Percentiles rank a stretch among this genome's conserved stretches.
phyloP scores from a whole-genome alignment of 2,797 vertebrate genomes.

The Argyrosomus regius region DNA sequence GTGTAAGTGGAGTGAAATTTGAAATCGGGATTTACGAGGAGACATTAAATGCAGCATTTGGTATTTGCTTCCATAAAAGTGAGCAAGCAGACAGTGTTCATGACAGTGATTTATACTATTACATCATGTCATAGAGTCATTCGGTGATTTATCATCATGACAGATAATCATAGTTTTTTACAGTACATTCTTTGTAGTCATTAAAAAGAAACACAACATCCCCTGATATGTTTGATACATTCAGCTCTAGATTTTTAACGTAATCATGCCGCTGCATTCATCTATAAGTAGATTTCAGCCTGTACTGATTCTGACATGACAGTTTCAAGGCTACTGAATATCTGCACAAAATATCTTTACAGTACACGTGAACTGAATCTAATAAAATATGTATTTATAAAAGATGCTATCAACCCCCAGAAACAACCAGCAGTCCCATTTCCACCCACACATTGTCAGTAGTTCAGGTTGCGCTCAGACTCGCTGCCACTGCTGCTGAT shows the following conservation, averaged over 20 bases:
- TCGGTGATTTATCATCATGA: neutral
- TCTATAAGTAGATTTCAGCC: neutral
- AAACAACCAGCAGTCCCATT: neutral
- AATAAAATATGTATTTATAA: neutral
- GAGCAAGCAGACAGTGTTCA: neutral
- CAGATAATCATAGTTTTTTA: neutral
- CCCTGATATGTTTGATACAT: slow-evolving; percentile 12
- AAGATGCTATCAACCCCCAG: neutral
- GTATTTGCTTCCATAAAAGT: neutral
- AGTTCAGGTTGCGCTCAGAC: slow-evolving; percentile 64
- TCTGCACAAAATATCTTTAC: neutral
- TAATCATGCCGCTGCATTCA: neutral
- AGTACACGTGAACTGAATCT: neutral
- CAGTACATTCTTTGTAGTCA: slow-evolving; percentile 14
- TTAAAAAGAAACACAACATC: neutral
- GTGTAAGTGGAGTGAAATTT: neutral
- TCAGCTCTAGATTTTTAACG: slow-evolving; percentile 5
- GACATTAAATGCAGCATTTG: slow-evolving; percentile 25
- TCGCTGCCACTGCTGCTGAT: slow-evolving; percentile 70
- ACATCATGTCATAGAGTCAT: neutral
- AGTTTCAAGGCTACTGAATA: neutral
- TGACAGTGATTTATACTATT: slow-evolving; percentile 1
- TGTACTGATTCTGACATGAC: neutral
- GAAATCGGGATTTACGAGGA: accelerated
- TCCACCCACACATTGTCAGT: slow-evolving; percentile 59